Percentiles rank a stretch among this genome's conserved stretches.
Evolutionary conservation across 2,113 vertebrate species (phyloP).

Genomic region (Prietella phreatophila): DNA sequence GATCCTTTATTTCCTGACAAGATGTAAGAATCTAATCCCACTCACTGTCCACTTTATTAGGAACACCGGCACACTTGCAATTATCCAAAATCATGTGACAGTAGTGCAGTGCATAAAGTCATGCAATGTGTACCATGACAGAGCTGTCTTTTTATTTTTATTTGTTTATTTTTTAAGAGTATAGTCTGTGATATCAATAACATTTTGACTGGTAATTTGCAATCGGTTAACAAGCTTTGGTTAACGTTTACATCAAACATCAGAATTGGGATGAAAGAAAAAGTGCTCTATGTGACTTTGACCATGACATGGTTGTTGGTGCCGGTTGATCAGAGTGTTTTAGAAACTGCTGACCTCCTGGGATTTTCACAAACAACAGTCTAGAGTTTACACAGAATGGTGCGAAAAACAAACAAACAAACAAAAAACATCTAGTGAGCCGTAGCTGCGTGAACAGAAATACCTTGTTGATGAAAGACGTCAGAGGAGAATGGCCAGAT

Average conservation of each 20-base stretch:
- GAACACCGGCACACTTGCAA: background rate
- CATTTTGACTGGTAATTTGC: slow-evolving; percentile 25
- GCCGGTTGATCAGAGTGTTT: background rate
- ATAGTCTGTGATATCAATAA: slow-evolving; percentile 52
- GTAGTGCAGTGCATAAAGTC: background rate
- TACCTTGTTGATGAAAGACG: too few species aligned
- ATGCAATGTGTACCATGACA: slow-evolving; percentile 68
- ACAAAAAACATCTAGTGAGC: background rate
- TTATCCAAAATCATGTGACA: background rate
- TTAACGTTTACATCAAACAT: background rate
- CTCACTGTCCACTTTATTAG: background rate
- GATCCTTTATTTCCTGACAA: background rate
- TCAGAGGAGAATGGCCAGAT: background rate
- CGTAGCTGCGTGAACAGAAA: background rate
- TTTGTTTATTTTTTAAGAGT: slow-evolving; percentile 44
- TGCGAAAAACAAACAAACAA: background rate
- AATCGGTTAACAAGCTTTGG: too few species aligned
- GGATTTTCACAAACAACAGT: background rate
- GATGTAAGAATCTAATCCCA: too few species aligned
- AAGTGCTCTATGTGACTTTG: background rate
- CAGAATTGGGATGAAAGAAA: too few species aligned
- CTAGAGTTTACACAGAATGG: background rate
- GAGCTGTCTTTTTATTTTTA: slow-evolving; percentile 37
- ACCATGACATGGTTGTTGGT: background rate
- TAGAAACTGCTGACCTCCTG: background rate